These are phyloP conservation scores for Bos taurus DNA, from an alignment of 2,113 vertebrate genomes.

Conservation along the genomic window ARS-UCD2.0 NC_037338.1:13743501-13744000, in stretches of 20 bases:
- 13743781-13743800: neutral
- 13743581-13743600: slow-evolving; percentile 6
- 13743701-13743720: slow-evolving; percentile 59
- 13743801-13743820: neutral
- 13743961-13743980: neutral
- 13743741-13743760: slow-evolving; percentile 49
- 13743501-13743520: neutral
- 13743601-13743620: slow-evolving; percentile 12
- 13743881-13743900: neutral
- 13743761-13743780: slow-evolving; percentile 49
- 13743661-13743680: neutral
- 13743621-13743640: slow-evolving; percentile 17
- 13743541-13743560: slow-evolving; percentile 21
- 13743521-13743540: neutral
- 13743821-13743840: neutral
- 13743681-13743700: slow-evolving; percentile 33
- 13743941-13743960: neutral
- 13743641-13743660: slow-evolving; percentile 16
- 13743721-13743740: slow-evolving; percentile 52
- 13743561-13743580: slow-evolving; percentile 10
- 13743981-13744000: neutral
- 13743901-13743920: slow-evolving; percentile 15
- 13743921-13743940: slow-evolving; percentile 30
- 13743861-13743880: neutral
- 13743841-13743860: neutral